phyloP scores from a whole-genome alignment of 2,113 vertebrate genomes.

The Entosphenus tridentatus region DNA sequence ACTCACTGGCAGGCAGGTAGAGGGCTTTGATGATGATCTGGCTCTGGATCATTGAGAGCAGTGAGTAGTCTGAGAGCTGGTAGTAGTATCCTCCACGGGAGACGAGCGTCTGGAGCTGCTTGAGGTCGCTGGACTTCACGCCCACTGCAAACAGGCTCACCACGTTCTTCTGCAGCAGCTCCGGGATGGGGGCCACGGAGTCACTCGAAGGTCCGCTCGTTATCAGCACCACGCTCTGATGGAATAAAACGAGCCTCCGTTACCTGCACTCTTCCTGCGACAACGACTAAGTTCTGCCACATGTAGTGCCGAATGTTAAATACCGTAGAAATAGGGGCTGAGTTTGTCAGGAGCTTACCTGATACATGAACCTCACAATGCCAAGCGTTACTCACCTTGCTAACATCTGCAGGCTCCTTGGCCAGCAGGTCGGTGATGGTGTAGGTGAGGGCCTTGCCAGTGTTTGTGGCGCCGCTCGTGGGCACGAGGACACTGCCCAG shows the following conservation, averaged over 20 bases:
- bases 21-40: too few species aligned
- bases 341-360: too few species aligned
- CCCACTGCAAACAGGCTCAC: conserved; percentile 3
- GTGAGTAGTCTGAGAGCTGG: not conserved
- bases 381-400: too few species aligned
- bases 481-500: not conserved
- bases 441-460: not conserved
- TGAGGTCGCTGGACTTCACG: not conserved
- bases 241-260: not conserved
- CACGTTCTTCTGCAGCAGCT: not conserved
- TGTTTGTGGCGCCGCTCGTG: not conserved
- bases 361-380: too few species aligned
- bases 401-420: not conserved
- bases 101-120: conserved; percentile 3
- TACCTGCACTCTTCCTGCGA: too few species aligned
- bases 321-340: too few species aligned
- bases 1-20: too few species aligned
- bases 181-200: not conserved
- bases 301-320: too few species aligned
- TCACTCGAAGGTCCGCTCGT: not conserved
- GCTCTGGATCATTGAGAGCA: too few species aligned
- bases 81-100: not conserved
- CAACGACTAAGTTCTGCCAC: too few species aligned
- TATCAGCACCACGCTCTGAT: conserved; percentile 4
- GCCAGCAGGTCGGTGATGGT: not conserved